Percentiles rank a stretch among this genome's conserved stretches.
Evolutionary conservation across 2,113 vertebrate species (phyloP).

Genomic region (Oriolus oriolus): DNA sequence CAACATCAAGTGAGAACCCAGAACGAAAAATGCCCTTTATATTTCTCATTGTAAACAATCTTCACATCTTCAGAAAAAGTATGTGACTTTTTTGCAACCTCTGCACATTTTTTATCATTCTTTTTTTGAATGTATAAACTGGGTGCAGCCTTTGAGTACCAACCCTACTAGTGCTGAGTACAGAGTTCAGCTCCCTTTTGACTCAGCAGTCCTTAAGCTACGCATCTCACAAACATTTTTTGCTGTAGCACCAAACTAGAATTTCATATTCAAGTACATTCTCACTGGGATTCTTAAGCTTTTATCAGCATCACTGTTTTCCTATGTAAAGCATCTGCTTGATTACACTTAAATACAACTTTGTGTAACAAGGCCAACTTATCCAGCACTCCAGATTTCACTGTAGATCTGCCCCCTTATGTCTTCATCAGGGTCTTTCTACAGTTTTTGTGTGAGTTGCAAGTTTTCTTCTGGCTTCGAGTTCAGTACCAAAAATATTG

Average conservation of each 20-base stretch:
- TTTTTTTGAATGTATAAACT: not conserved
- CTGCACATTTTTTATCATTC: rapidly evolving
- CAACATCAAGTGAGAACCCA: not conserved
- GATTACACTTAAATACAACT: not conserved
- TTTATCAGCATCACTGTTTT: not conserved
- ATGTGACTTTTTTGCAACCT: not conserved
- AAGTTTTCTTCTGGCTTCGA: not conserved
- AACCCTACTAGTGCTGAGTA: not conserved
- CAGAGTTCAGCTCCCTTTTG: not conserved
- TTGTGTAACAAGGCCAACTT: not conserved
- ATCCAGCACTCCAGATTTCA: not conserved
- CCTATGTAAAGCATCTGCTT: not conserved
- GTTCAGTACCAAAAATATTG: not conserved
- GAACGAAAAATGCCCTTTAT: not conserved
- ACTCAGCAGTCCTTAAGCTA: not conserved
- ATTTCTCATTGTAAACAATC: not conserved
- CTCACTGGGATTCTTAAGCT: not conserved
- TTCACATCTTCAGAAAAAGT: not conserved
- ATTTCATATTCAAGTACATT: not conserved
- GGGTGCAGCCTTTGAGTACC: not conserved
- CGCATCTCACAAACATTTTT: not conserved
- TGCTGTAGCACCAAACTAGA: not conserved
- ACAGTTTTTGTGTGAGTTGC: not conserved
- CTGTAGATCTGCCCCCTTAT: not conserved
- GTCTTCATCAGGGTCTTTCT: not conserved